Evolutionary conservation across 2,888 invertebrate genomes (phyloP).

Genomic region (Agrochola lychnidis): DNA sequence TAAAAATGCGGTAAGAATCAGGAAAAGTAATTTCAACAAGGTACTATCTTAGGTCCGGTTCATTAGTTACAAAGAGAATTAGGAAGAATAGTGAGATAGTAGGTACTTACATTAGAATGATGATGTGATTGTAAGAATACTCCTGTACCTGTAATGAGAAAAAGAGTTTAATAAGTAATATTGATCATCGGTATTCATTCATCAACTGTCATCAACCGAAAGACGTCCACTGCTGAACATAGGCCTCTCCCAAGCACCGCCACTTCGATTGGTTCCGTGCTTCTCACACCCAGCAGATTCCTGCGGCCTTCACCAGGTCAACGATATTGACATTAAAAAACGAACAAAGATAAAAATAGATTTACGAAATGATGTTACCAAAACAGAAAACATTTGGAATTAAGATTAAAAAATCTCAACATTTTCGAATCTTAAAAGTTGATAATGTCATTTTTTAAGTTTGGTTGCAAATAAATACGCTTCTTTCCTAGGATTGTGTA

Average conservation of each 20-base stretch:
- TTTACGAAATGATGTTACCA: neutral
- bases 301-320: neutral
- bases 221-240: neutral
- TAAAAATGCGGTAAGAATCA: neutral
- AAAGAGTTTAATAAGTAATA: neutral
- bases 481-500: neutral
- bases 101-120: conserved; percentile 32
- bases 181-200: neutral
- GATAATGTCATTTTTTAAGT: neutral
- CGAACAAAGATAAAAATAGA: neutral
- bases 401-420: neutral
- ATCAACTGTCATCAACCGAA: neutral
- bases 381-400: neutral
- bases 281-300: too few relatives aligned
- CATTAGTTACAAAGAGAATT: conserved; percentile 12
- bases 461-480: neutral
- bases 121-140: neutral
- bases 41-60: conserved; percentile 17
- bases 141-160: conserved; percentile 35
- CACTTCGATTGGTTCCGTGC: too few relatives aligned
- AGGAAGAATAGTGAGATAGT: neutral
- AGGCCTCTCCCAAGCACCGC: neutral
- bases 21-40: conserved; percentile 31
- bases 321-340: neutral
- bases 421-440: neutral